Base-by-base conservation (phyloP, 2,113 vertebrate species). In the Chaetodon auriga region DNA sequence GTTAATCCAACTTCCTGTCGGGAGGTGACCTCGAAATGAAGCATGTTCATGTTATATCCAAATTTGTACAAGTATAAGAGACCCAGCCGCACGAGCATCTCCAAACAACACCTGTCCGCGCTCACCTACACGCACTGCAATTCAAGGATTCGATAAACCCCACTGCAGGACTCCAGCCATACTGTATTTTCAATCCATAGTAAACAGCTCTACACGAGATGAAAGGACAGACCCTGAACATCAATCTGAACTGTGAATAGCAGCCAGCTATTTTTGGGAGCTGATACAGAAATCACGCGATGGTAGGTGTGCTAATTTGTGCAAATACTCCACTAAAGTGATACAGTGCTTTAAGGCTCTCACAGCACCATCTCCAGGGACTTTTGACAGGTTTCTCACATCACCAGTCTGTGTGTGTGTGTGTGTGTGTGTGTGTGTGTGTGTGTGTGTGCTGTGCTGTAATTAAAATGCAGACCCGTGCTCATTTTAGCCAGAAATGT, bases 331-430 rank as follows among this genome's bases (percentile, higher is more conserved):
- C 51, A 60, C 13, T n/a, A 30, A 86, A 75, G 72, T 75, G 72
- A 75, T 48, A 76, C 35, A 72, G 57, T 1, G 21, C 78, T 49
- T 41, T 11, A 6, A 57, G 66, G 80, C 58, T 70, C 80, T 36
- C n/a, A 57, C n/a, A 3, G 48, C 1, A 5, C 0, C n/a, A 9
- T 71, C 83, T 80, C 63, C 38, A 3, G 80, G 41, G 87, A 55
- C 60, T 48, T 80, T 7, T 80, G 80, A 72, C 79, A 77, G 79
- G 66, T 85, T 83, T 77, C 62, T 90, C 85, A 84, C 66, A 79
- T 70, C 55, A 30, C 76, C 78, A 58, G 48, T 46, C 43, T 21
- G 25, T 49, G 25, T 48, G 61, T 35, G 41, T n/a, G n/a, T n/a
- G n/a, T 48, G 61, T 35, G 41, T 25, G 3, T 48, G 61, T 35